A percentile compares a stretch with the other conserved stretches of the same genome.
phyloP scores from a whole-genome alignment of 2,113 vertebrate genomes.

The Pelobates fuscus region DNA sequence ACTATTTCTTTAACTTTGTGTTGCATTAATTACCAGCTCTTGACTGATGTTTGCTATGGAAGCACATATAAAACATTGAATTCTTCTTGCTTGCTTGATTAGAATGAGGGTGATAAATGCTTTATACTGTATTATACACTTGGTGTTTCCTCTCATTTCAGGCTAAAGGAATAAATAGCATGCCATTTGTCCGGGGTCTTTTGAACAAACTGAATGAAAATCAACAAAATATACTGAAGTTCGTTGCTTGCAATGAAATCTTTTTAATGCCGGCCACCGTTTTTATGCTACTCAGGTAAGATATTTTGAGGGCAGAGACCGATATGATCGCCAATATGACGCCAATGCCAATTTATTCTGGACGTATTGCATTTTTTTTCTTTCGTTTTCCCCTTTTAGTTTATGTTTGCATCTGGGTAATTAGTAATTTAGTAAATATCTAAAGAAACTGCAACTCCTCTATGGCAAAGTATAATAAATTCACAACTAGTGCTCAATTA shows the following conservation, averaged over 20 bases:
- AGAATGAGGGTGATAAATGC: too few species aligned
- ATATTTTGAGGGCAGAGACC: conserved; percentile 21
- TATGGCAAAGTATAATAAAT: too few species aligned
- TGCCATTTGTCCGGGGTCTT: conserved; percentile 85
- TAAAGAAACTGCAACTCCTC: too few species aligned
- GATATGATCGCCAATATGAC: background rate
- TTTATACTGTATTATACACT: too few species aligned
- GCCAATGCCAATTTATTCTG: background rate
- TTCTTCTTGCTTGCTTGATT: too few species aligned
- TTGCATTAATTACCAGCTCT: too few species aligned
- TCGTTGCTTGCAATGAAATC: conserved; percentile 97
- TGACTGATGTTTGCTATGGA: too few species aligned
- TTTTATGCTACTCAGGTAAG: conserved; percentile 98
- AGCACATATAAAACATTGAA: too few species aligned
- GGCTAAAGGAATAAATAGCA: conserved; percentile 84
- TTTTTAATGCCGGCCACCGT: conserved; percentile 97
- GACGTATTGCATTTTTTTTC: background rate
- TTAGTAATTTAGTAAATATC: too few species aligned
- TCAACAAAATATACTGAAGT: conserved; percentile 97
- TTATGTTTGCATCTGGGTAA: too few species aligned
- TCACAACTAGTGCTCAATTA: too few species aligned
- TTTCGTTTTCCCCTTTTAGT: background rate
- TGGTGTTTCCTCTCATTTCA: conserved; percentile 62
- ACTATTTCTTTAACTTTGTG: too few species aligned
- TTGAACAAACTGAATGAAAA: conserved; percentile 90